Conservation (phyloP, 2,113 vertebrate genomes). For the Pituophis catenifer region DNA sequence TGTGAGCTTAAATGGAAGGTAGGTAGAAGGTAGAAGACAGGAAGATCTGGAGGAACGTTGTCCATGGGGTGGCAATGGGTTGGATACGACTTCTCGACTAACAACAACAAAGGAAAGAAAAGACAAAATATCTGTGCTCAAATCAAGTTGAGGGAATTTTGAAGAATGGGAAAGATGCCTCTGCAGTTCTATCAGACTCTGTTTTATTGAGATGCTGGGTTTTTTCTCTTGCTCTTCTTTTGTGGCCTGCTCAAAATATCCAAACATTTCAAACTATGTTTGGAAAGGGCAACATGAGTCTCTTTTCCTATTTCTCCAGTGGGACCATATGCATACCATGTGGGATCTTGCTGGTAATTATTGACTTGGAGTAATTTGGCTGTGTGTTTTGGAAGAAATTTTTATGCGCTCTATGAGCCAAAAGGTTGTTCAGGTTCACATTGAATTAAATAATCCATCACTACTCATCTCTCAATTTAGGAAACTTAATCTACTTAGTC, state of each 20-base stretch:
- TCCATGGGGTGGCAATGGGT: no score
- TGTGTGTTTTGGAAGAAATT: slow-evolving; percentile 34
- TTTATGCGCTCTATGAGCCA: slow-evolving; percentile 17
- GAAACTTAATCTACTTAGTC: neutral
- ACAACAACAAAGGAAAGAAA: neutral
- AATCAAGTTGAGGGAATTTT: neutral
- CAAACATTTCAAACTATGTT: slow-evolving; percentile 38
- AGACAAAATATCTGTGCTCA: slow-evolving; percentile 13
- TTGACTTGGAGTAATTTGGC: slow-evolving; percentile 24
- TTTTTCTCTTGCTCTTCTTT: slow-evolving; percentile 39
- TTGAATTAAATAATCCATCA: slow-evolving; percentile 33
- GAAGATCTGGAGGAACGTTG: no score
- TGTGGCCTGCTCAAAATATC: neutral
- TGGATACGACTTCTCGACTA: no score
- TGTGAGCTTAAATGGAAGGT: no score
- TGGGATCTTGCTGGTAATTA: slow-evolving; percentile 43
- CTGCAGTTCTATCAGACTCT: slow-evolving; percentile 8
- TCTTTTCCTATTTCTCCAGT: slow-evolving; percentile 27
- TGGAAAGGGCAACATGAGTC: slow-evolving; percentile 37
- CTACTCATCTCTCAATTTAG: neutral
- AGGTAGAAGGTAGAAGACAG: no score
- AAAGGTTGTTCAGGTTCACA: slow-evolving; percentile 44
- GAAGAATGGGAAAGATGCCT: slow-evolving; percentile 12
- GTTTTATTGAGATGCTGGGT: slow-evolving; percentile 35
- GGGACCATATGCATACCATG: slow-evolving; percentile 35